Base-by-base conservation (phyloP, 2,888 invertebrate species). In the Caenorhabditis drosophilae region DNA sequence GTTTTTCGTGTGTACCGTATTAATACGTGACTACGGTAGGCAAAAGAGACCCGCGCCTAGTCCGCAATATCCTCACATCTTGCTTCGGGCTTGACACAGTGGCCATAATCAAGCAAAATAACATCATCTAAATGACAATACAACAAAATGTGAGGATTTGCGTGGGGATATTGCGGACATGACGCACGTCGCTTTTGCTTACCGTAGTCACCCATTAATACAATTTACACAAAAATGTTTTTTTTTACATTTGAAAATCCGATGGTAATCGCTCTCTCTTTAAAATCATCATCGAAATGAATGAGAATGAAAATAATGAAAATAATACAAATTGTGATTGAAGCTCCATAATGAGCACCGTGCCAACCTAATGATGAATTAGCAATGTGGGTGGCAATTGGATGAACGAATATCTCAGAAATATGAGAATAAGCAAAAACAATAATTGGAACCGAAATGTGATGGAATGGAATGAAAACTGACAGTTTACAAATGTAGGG, bases 311-410 rank as follows among this genome's bases (percentile, higher is more conserved):
- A 68, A 18, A 72, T 25, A 23, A 68, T 54, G 23, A 62, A 59
- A 9, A 66, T 46, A 22, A 67, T 22, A 18, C 57, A 42, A 18
- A 66, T 66, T 12, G 62, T 22, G 34, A 61, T 59, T 9, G 57
- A 61, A 11, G 68, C 62, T 27, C 60, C 59, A 35, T 75, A 75
- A 38, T 75, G 74, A 15, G 68, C 68, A 12, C 68, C 63, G 35
- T 75, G 74, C 74, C 74, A 75, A 26, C 74, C 74, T 15, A 75
- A 52, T 16, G 59, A 51, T 2, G 71, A 67, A 36, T 45, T 35
- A 6, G 66, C 54, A 41, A 67, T 56, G 26, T 61, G 53, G 4
- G 64, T 51, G 2, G 67, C 49, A 4, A 64, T 54, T 16, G 67
- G 66, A 51, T 58, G 67, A 26, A 62, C 52, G 27, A 73, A 56